Percentiles rank a stretch among this genome's conserved stretches.
Evolutionary conservation across 1,140 invertebrate genomes (phyloP).

Genomic region (Lepidostoma basale): DNA sequence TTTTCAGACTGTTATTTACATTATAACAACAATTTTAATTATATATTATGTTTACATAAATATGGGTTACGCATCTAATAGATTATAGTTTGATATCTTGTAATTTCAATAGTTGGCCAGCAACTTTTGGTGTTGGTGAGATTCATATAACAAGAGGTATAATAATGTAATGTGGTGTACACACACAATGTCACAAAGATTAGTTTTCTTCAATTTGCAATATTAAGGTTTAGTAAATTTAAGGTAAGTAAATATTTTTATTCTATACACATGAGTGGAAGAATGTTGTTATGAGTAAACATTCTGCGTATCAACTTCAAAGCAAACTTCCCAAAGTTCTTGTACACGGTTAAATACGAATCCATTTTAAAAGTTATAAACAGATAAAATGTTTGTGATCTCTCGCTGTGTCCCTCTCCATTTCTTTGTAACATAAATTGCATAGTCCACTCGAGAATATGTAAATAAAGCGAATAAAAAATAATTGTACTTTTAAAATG

Average conservation of each 20-base stretch:
- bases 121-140: conserved; percentile 14
- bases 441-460: background rate
- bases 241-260: conserved; percentile 16
- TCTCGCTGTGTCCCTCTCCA: too few relatives aligned
- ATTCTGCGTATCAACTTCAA: conserved; percentile 26
- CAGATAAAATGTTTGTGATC: background rate
- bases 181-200: conserved; percentile 2
- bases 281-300: conserved; percentile 22
- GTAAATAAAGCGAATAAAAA: background rate
- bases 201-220: conserved; percentile 5
- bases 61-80: background rate
- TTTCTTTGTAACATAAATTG: background rate
- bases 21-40: conserved; percentile 23
- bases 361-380: background rate
- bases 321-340: conserved; percentile 32
- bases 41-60: conserved; percentile 5
- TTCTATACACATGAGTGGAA: conserved; percentile 14
- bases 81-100: background rate
- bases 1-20: conserved; percentile 33
- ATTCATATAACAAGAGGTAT: conserved; percentile 13
- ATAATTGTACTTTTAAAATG: background rate
- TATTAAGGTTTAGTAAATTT: background rate
- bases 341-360: conserved; percentile 22
- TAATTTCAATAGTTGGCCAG: conserved; percentile 10
- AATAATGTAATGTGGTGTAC: background rate